A percentile compares a stretch with the other conserved stretches of the same genome.
These are phyloP conservation scores for Hesperia comma DNA, from an alignment of 2,888 invertebrate genomes.

Conservation along the genomic window DNA sequence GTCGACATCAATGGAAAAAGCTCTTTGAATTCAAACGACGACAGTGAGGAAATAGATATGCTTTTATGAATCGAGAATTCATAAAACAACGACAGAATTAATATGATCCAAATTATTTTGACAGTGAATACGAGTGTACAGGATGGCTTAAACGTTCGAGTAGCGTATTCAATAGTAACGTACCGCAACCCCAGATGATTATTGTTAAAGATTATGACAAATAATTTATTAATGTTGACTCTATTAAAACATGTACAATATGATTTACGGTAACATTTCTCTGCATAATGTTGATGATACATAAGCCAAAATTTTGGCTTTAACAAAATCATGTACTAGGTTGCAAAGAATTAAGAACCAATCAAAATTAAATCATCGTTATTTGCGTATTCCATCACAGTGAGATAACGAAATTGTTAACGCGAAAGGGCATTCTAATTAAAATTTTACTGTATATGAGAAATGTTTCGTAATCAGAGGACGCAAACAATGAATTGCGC, in stretches of 20 bases:
- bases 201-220: too few relatives aligned
- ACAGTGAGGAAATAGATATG: constrained; percentile 1
- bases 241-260: too few relatives aligned
- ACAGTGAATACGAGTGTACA: neutral
- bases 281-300: too few relatives aligned
- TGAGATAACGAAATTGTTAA: constrained; percentile 42
- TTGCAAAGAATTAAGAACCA: neutral
- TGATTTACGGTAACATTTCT: too few relatives aligned
- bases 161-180: too few relatives aligned
- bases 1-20: constrained; percentile 32
- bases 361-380: constrained; percentile 26
- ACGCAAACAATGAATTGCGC: constrained; percentile 48
- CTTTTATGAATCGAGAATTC: constrained; percentile 9
- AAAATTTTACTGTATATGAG: constrained; percentile 55
- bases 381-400: constrained; percentile 34
- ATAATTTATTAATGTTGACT: too few relatives aligned
- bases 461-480: constrained; percentile 54
- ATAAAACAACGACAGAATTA: constrained; percentile 1
- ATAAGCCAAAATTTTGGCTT: neutral
- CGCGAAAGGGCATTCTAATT: constrained; percentile 57
- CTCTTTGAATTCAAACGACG: constrained; percentile 9
- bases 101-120: constrained; percentile 20
- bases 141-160: too few relatives aligned
- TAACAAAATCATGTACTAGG: neutral
- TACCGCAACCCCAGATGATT: too few relatives aligned